Percentiles rank a stretch among this genome's conserved stretches.
Conservation (phyloP, 2,888 invertebrate genomes). For the Anagyrus pseudococci region DNA sequence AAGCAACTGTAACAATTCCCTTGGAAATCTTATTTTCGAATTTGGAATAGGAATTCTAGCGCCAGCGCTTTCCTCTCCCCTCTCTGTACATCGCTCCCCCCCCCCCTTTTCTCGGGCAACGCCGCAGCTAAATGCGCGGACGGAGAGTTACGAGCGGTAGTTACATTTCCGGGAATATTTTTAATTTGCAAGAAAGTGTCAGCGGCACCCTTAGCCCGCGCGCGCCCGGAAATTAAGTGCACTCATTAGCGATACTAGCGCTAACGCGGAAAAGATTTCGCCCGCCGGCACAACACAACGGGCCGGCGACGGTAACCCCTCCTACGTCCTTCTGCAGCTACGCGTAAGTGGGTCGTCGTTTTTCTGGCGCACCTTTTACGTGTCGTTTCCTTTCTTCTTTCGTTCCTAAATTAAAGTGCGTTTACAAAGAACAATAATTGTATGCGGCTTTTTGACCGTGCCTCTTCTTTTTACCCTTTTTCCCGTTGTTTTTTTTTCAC, state of each 20-base stretch:
- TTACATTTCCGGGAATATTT: conserved; percentile 49
- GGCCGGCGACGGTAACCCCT: no score
- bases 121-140: background rate
- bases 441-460: no score
- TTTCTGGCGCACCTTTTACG: background rate
- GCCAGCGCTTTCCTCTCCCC: background rate
- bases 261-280: conserved; percentile 54
- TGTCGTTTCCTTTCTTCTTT: background rate
- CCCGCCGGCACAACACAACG: background rate
- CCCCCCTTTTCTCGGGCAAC: background rate
- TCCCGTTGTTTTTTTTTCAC: no score
- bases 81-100: background rate
- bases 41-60: background rate
- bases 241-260: conserved; percentile 53
- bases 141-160: conserved; percentile 42
- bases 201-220: conserved; percentile 43
- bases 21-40: conserved; percentile 6
- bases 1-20: background rate
- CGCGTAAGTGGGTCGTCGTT: background rate
- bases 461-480: no score
- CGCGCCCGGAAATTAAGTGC: conserved; percentile 50
- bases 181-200: conserved; percentile 49
- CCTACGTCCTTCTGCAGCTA: background rate
- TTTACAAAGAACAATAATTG: no score
- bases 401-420: no score